Evolutionary conservation across 2,113 vertebrate genomes (phyloP).

Genomic region (Phoenicopterus ruber): DNA sequence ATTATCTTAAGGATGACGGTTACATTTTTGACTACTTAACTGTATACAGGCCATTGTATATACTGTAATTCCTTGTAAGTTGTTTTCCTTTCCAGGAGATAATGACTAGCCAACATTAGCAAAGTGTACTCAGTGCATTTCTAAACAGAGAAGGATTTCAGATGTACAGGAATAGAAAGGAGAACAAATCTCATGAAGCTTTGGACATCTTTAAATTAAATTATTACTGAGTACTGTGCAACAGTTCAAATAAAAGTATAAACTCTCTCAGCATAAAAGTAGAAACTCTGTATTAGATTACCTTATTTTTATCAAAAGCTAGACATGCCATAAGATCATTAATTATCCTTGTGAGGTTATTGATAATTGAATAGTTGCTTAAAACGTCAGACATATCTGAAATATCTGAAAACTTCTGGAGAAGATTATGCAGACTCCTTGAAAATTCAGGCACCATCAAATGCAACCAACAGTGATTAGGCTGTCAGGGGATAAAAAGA

Average conservation of each 20-base stretch:
- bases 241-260: neutral
- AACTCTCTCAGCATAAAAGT: neutral
- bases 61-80: neutral
- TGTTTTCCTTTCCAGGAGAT: neutral
- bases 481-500: slow-evolving; percentile 65
- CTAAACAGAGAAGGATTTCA: slow-evolving; percentile 12
- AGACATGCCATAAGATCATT: slow-evolving; percentile 75
- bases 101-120: neutral
- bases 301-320: slow-evolving; percentile 69
- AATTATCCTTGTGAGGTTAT: slow-evolving; percentile 79
- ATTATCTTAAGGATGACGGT: neutral
- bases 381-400: slow-evolving; percentile 74
- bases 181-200: neutral
- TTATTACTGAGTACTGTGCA: neutral
- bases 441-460: slow-evolving; percentile 78
- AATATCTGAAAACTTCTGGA: slow-evolving; percentile 78
- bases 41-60: neutral
- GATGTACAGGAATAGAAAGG: neutral
- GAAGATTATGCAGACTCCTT: slow-evolving; percentile 72
- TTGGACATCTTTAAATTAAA: neutral
- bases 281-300: slow-evolving; percentile 35
- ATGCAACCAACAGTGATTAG: slow-evolving; percentile 79
- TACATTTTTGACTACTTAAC: neutral
- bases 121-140: neutral
- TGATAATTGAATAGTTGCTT: slow-evolving; percentile 81